Evolutionary conservation across 2,113 vertebrate genomes (phyloP), one percentile per base, ranked within the genome.

Genomic region (Panthera tigris): DNA sequence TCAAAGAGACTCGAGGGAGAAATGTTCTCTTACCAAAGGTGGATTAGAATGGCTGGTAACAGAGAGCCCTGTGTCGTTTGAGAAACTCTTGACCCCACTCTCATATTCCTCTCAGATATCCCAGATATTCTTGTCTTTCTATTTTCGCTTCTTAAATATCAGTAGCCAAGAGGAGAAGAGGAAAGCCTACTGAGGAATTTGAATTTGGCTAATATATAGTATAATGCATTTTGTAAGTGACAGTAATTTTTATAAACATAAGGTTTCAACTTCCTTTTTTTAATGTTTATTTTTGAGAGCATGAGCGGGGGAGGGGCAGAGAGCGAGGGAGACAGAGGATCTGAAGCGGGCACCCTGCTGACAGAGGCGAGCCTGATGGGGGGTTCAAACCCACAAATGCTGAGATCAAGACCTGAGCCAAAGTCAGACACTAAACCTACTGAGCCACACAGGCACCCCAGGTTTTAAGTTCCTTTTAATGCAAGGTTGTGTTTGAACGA

Each of bases 391-490:
- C 7, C 57, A 61, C 57, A 61, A 61, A 19, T 6, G 21, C 8
- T 23, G 57, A 61, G 57, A 61, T 61, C 57, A 61, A 23, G 57
- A 61, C 57, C 57, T 61, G 21, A 61, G 57, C 57, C 57, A 23
- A 23, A 61, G 57, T 61, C 21, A 61, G 57, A 61, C 0, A 21
- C 21, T 61, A 61, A 61, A 61, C 57, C 57, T 23, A 61, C 57
- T 61, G 57, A 61, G 57, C 57, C 21, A 61, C 18, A 5, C 57
- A 61, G 57, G 21, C 21, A 23, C 8, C 21, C 57, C 21, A 82
- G 25, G 0, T 95, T 98, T 96, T 91, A 91, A 45, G 1, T 19
- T 66, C 48, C 80, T 98, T 87, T 96, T 97, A 96, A 95, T 48
- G 10, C 61, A 89, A 4, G 0, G 12, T 95, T 80, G n/a, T 84